Percentiles rank a stretch among this genome's conserved stretches.
These are phyloP conservation scores for Conus betulinus DNA, from an alignment of 1,140 invertebrate species.

Conservation along the genomic window DNA sequence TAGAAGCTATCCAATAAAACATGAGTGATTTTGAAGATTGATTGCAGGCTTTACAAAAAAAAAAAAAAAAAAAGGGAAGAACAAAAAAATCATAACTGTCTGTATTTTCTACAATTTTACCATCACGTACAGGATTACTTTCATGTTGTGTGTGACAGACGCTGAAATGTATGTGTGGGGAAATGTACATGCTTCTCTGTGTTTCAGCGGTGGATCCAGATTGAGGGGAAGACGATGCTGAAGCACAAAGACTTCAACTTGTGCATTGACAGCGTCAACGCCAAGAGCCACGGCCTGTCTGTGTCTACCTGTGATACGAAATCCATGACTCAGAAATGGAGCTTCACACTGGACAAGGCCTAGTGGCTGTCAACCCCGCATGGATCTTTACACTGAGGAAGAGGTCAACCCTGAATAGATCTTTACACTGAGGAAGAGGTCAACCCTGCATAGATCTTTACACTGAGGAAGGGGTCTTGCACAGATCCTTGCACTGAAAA, in stretches of 20 bases:
- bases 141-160: no score
- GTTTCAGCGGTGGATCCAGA: constrained; percentile 84
- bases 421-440: no score
- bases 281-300: constrained; percentile 82
- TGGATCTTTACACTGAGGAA: not conserved
- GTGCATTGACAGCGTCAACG: constrained; percentile 86
- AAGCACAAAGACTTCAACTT: constrained; percentile 85
- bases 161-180: no score
- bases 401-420: not conserved
- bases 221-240: constrained; percentile 82
- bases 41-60: no score
- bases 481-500: no score
- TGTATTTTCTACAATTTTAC: not conserved
- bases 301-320: constrained; percentile 84
- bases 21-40: no score
- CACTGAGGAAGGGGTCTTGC: no score
- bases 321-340: constrained; percentile 83
- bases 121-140: not conserved
- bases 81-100: not conserved
- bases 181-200: not conserved
- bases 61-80: no score
- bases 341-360: constrained; percentile 55
- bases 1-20: no score
- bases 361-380: constrained; percentile 8
- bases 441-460: no score